Evolutionary conservation across 2,797 vertebrate genomes (phyloP).

Genomic region (Schizopygopsis pylzovi): DNA sequence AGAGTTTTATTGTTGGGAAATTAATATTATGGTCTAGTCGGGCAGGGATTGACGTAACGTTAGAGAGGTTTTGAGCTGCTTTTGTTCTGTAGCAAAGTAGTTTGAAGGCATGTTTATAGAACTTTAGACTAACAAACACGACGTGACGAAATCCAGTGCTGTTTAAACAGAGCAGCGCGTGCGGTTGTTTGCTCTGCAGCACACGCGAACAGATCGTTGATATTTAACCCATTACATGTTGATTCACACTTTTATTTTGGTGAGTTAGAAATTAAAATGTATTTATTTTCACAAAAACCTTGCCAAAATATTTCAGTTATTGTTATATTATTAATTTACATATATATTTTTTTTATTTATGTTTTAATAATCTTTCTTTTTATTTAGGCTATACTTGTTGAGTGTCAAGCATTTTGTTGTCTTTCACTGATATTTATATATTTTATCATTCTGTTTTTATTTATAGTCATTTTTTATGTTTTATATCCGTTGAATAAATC

Average conservation of each 20-base stretch:
- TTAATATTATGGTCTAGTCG: neutral
- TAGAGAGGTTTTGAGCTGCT: neutral
- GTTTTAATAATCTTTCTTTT: neutral
- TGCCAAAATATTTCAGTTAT: neutral
- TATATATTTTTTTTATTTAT: neutral
- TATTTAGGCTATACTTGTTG: neutral
- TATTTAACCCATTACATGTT: slow-evolving; percentile 18
- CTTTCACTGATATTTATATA: neutral
- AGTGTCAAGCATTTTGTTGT: neutral
- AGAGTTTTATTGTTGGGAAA: neutral
- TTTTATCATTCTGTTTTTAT: too few relatives aligned
- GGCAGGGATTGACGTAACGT: neutral
- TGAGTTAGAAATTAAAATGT: neutral
- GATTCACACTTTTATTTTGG: neutral
- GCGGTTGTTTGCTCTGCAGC: slow-evolving; percentile 7
- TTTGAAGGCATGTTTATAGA: neutral
- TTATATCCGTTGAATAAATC: too few relatives aligned
- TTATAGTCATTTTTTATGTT: too few relatives aligned
- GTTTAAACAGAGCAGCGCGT: neutral
- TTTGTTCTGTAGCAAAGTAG: neutral
- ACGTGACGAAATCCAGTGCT: neutral
- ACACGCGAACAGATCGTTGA: neutral
- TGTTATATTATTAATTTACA: neutral
- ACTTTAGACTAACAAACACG: slow-evolving; percentile 47
- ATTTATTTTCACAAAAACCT: neutral